Evolutionary conservation across 2,797 vertebrate species (phyloP), one percentile per base, ranked within the genome.

Genomic region (Psittacula derbiana): DNA sequence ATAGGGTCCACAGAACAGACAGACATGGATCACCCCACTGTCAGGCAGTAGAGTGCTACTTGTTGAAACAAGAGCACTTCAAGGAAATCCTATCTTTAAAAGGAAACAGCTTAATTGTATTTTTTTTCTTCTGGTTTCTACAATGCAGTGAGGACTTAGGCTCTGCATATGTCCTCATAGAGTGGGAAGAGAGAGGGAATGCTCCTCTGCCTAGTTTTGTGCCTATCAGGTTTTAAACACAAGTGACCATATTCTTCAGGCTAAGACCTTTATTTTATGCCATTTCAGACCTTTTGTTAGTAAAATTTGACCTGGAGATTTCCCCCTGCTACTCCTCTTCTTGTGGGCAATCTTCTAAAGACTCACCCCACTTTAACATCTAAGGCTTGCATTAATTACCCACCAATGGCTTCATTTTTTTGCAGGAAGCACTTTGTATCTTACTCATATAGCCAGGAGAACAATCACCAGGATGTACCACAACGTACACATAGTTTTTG

Each of bases 301-400:
- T 55, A 82, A 49, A 82, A 92, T 21, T 55, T 55, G 31, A 8
- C 67, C 85, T 84, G 74, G 73, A 75, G 80, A 38, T 66, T 58
- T 16, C 16, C 12, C 16, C 16, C 30, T 23, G 11, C 18, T 21
- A 13, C 21, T 8, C 4, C 25, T 38, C 27, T 28, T 80, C 76
- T 91, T 65, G 85, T 66, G 88, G 73, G 73, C 73, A 49, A 74
- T 95, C 83, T 91, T 95, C 88, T 87, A 80, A 95, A 87, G 83
- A 18, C 86, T 94, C 31, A 46, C 5, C 3, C 1, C 0, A 6
- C 71, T 67, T 79, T 4, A 93, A 50, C 60, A 70, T 95, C 52
- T 71, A 80, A 70, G 78, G 25, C 80, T 92, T 80, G 74, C 64
- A 65, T 94, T 97, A 95, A 94, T 96, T 94, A 91, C 79, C 49